Evolutionary conservation across 1,140 invertebrate genomes (phyloP).

Genomic region (Aradophagus sp.): DNA sequence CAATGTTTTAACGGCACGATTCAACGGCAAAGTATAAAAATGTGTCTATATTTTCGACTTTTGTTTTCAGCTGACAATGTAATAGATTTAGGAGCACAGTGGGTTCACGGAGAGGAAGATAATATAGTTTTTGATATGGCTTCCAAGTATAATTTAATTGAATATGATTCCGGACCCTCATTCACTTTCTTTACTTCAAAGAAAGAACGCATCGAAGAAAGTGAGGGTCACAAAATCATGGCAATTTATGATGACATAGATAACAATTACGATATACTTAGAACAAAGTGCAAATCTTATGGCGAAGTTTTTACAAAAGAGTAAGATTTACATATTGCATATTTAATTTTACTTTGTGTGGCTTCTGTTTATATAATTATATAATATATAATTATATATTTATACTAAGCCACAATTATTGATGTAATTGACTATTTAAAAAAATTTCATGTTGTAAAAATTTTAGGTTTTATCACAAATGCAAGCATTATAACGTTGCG

Average conservation of each 20-base stretch:
- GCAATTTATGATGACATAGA: constrained; percentile 19
- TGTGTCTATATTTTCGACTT: background rate
- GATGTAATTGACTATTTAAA: too few relatives aligned
- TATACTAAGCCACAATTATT: too few relatives aligned
- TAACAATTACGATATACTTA: constrained; percentile 24
- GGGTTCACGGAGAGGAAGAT: constrained; percentile 44
- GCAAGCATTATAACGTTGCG: constrained; percentile 56
- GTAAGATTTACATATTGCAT: too few relatives aligned
- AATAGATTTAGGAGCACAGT: constrained; percentile 48
- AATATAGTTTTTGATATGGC: constrained; percentile 43
- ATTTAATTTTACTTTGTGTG: too few relatives aligned
- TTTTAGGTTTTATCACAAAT: constrained; percentile 65
- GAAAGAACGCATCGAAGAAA: constrained; percentile 15
- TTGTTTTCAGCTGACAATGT: constrained; percentile 38
- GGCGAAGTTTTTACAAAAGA: constrained; percentile 34
- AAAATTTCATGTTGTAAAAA: background rate
- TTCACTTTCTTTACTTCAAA: constrained; percentile 36
- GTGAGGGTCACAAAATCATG: constrained; percentile 18
- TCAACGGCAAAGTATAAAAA: too few relatives aligned
- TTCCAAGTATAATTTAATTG: constrained; percentile 23
- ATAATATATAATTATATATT: too few relatives aligned
- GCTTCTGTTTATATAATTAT: too few relatives aligned
- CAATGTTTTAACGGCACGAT: too few relatives aligned
- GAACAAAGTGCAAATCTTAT: constrained; percentile 18
- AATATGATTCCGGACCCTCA: constrained; percentile 1